Conservation (phyloP, 2,113 vertebrate species). For the Toxostoma redivivum region DNA sequence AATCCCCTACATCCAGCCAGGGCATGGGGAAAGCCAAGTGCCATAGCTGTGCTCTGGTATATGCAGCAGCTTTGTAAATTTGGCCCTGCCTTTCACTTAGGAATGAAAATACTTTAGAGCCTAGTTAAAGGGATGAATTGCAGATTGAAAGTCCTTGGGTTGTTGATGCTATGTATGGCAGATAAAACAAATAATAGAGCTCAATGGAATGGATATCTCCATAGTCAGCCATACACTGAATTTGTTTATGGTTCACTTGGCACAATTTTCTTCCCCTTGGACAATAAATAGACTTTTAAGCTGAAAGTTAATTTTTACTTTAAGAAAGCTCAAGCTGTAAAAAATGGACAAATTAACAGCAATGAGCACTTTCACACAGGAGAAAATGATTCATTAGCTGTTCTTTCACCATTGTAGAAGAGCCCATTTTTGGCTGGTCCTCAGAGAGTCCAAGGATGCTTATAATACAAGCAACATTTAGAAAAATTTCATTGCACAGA, state of each 20-base stretch:
- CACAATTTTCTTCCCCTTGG: not conserved
- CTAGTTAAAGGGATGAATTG: slow-evolving; percentile 2
- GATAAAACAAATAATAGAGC: slow-evolving; percentile 15
- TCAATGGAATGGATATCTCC: not conserved
- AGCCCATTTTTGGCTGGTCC: slow-evolving; percentile 68
- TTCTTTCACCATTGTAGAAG: slow-evolving; percentile 57
- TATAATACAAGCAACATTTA: slow-evolving; percentile 63
- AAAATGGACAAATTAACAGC: slow-evolving; percentile 67
- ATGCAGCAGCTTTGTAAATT: not conserved
- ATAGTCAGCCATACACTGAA: not conserved
- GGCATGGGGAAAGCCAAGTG: not conserved
- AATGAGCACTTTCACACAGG: slow-evolving; percentile 52
- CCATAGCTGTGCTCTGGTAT: not conserved
- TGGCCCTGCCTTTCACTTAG: not conserved
- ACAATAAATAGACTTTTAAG: slow-evolving; percentile 56
- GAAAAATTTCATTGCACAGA: slow-evolving; percentile 75
- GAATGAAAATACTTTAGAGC: slow-evolving; percentile 36
- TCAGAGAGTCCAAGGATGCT: slow-evolving; percentile 62
- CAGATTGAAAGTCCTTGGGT: not conserved
- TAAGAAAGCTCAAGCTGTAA: slow-evolving; percentile 24
- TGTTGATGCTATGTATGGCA: not conserved
- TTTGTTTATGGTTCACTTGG: slow-evolving; percentile 41
- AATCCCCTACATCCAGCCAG: not conserved
- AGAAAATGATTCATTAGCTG: slow-evolving; percentile 74
- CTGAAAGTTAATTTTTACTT: slow-evolving; percentile 61